Evolutionary conservation across 2,888 invertebrate genomes (phyloP).

Genomic region (Lochmaea capreae): DNA sequence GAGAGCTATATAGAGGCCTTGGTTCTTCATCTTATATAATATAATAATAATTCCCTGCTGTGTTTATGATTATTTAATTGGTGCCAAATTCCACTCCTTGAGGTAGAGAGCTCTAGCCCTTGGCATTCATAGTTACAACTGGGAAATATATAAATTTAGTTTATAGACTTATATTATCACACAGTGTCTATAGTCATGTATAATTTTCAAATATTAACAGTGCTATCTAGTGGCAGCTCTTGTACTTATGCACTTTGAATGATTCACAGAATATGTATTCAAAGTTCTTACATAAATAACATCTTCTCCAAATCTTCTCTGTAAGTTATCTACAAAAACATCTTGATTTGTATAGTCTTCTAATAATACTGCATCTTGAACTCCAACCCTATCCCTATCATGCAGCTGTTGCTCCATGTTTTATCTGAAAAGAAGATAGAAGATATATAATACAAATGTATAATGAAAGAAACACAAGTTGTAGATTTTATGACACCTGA

Average conservation of each 20-base stretch:
- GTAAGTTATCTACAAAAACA: conserved; percentile 88
- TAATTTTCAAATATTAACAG: not conserved
- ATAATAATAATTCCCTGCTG: no score
- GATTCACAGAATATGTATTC: not conserved
- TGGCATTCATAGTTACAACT: no score
- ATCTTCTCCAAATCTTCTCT: conserved; percentile 86
- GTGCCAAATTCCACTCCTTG: no score
- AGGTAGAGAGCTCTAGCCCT: no score
- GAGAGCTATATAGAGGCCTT: no score
- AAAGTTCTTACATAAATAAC: conserved; percentile 88
- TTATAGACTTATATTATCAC: no score
- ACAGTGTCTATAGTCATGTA: no score
- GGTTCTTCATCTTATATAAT: no score
- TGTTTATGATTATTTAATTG: no score
- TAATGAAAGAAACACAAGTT: not conserved
- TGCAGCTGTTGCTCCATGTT: conserved; percentile 84
- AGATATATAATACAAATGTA: not conserved
- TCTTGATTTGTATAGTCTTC: conserved; percentile 85
- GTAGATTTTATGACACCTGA: no score
- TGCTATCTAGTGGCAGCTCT: not conserved
- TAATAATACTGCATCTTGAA: conserved; percentile 91
- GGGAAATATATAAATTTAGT: no score
- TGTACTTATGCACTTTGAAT: not conserved
- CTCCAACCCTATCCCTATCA: conserved; percentile 88
- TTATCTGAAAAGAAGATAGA: conserved; percentile 47